These are phyloP conservation scores for Lycopodina hypogea DNA, from an alignment of 37 sponge, comb jelly and placozoan genomes.

Conservation along the genomic window DNA sequence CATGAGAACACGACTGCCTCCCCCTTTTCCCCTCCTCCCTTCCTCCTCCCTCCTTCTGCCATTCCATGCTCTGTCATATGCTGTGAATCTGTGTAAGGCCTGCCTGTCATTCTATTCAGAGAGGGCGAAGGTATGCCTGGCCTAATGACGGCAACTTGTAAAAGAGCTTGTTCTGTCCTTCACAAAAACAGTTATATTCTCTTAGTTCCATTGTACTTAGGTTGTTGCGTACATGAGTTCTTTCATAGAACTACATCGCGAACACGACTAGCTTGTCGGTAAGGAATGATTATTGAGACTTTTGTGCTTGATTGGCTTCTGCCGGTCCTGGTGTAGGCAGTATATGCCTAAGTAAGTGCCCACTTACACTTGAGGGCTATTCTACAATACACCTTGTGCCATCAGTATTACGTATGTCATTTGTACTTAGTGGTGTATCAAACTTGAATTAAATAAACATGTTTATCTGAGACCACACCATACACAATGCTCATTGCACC, in stretches of 20 bases:
- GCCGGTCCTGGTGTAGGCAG: too few species aligned
- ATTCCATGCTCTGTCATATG: not conserved
- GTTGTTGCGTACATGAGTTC: conserved; percentile 4
- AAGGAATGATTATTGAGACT: not conserved
- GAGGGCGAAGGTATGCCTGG: not conserved
- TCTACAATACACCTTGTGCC: too few species aligned
- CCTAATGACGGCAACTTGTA: not conserved
- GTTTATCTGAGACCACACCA: too few species aligned
- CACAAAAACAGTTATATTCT: conserved; percentile 2
- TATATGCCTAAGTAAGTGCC: too few species aligned
- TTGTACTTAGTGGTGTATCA: too few species aligned
- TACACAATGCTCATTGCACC: too few species aligned
- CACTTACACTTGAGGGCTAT: too few species aligned
- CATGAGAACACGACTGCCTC: not conserved
- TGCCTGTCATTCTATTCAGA: not conserved
- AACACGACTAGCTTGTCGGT: not conserved
- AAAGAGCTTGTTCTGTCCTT: not conserved
- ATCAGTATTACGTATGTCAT: too few species aligned
- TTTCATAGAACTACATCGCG: conserved; percentile 11
- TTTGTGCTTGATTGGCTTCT: too few species aligned
- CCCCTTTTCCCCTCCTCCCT: not conserved
- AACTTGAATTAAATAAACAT: too few species aligned
- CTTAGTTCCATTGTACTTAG: conserved; percentile 17
- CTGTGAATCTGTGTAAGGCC: not conserved
- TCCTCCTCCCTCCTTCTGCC: not conserved